Base-by-base conservation (phyloP, 2,888 invertebrate species). In the Sesia apiformis region DNA sequence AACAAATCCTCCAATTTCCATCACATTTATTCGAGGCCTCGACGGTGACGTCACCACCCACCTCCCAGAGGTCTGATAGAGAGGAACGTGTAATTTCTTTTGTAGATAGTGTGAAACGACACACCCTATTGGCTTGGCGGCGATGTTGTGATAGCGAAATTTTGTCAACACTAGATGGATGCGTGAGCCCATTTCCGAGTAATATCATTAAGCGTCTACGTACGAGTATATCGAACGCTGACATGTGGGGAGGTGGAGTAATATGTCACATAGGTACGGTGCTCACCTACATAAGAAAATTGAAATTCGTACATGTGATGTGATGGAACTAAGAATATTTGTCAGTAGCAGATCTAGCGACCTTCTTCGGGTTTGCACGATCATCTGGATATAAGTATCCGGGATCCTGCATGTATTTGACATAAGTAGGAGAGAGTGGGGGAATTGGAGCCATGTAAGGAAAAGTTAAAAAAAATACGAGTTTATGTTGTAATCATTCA, bases 1-100 rank as follows among this genome's bases (percentile, higher is more conserved):
- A 90, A 90, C 90, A 90, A 90, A 90, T 90, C 90, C 89, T 87
- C 84, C 87, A 84, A 89, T 90, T 90, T 90, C 90, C 90, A 90
- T 90, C 84, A 82, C 88, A 86, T 90, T 89, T 90, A 86, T 87
- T 88, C 85, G 76, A 78, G 74, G 70, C 70, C 73, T 72, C 67
- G 65, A 63, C 64, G 49, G 74, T 81, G 81, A 82, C 80, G 76
- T 77, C 79, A 81, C 65, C 67, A 63, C 66, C 72, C 64, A 65
- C 23, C 64, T 68, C 64, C 57, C 56, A 4, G 4, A 40, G 40
- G 63, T 67, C 70, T 70, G 72, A 76, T 76, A 74, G 71, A 76
- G 72, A 73, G 76, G 76, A 77, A 74, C 76, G 74, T 76, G 83
- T 87, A 85, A 87, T 87, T 87, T 85, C 84, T 85, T 58, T 86